phyloP scores from a whole-genome alignment of 2,888 invertebrate genomes.

The Sesia bembeciformis region DNA sequence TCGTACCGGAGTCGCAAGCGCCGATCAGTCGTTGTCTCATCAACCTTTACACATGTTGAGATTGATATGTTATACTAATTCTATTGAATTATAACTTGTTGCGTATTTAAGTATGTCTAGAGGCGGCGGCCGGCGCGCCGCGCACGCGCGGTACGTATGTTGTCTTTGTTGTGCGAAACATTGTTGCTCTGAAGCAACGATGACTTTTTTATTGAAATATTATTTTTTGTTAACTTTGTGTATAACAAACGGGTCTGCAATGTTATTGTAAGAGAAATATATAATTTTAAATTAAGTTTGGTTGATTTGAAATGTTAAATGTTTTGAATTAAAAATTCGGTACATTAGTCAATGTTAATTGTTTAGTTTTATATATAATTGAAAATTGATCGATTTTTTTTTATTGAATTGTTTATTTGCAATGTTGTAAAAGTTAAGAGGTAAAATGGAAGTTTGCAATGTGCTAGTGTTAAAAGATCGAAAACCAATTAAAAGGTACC shows the following conservation, averaged over 20 bases:
- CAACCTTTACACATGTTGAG: slow-evolving; percentile 72
- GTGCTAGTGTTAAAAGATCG: slow-evolving; percentile 70
- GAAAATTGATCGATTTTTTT: slow-evolving; percentile 48
- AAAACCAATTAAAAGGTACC: slow-evolving; percentile 73
- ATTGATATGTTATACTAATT: slow-evolving; percentile 74
- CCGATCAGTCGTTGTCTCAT: slow-evolving; percentile 54
- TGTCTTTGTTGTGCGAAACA: slow-evolving; percentile 27
- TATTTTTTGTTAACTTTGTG: slow-evolving; percentile 65
- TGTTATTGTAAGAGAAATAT: slow-evolving; percentile 52
- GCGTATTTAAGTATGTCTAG: slow-evolving; percentile 60
- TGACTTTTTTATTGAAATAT: slow-evolving; percentile 57
- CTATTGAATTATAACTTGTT: slow-evolving; percentile 73
- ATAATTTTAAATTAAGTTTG: slow-evolving; percentile 58
- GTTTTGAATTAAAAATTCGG: slow-evolving; percentile 60
- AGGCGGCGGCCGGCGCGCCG: slow-evolving; percentile 13
- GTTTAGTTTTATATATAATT: slow-evolving; percentile 39
- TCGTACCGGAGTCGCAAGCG: slow-evolving; percentile 11
- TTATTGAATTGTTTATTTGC: slow-evolving; percentile 66
- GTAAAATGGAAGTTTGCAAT: slow-evolving; percentile 60
- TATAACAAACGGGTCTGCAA: slow-evolving; percentile 69
- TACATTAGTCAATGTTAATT: slow-evolving; percentile 69
- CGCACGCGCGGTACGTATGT: slow-evolving; percentile 6
- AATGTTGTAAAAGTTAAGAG: slow-evolving; percentile 62
- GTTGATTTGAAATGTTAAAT: slow-evolving; percentile 45
- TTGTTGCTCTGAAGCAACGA: slow-evolving; percentile 55